Evolutionary conservation across 2,113 vertebrate species (phyloP), one percentile per base, ranked within the genome.

Genomic region (Sinocyclocheilus anophthalmus): DNA sequence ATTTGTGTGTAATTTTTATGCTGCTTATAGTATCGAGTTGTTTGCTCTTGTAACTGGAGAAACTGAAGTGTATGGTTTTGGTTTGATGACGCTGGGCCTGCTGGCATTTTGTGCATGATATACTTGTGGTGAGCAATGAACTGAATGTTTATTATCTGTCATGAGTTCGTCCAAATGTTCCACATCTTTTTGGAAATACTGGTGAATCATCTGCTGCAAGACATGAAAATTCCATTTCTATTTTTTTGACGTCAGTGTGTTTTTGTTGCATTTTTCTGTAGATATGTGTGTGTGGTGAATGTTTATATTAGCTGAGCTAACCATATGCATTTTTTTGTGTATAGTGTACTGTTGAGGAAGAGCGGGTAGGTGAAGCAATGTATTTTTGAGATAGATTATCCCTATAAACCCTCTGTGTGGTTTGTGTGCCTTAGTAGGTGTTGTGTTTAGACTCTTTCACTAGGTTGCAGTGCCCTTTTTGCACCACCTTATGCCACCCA

Each of bases 291-390:
- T 48, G 55, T 85, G 39, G 30, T n/a, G 13, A 70, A 50, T 10
- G 20, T 16, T 30, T 53, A 22, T 70, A 57, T 53, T 70, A 50
- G 50, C 86, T 48, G 72, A 55, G 22, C 39, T 80, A 65, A 78
- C 55, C 69, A 45, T 85, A 24, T 76, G 0, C 69, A 20, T 42
- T 37, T 85, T 9, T 90, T 26, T 91, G 1, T 82, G 67, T 81
- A 2, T 92, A 95, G 94, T 53, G 94, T 4, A 93, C 94, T 69
- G 88, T 90, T 76, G 94, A 95, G 91, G 95, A 94, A 90, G 92
- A 94, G 77, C 90, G 87, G 94, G 95, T 95, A 95, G 26, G 95
- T 95, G 72, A 59, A 53, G n/a, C 50, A 8, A 55, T 37, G 9
- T 42, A 10, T 20, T 85, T 57, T 67, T 69, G 1, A 33, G 45